Percentiles rank a stretch among this genome's conserved stretches.
phyloP scores from a whole-genome alignment of 1,140 invertebrate species.

The Drosophila bocqueti region DNA sequence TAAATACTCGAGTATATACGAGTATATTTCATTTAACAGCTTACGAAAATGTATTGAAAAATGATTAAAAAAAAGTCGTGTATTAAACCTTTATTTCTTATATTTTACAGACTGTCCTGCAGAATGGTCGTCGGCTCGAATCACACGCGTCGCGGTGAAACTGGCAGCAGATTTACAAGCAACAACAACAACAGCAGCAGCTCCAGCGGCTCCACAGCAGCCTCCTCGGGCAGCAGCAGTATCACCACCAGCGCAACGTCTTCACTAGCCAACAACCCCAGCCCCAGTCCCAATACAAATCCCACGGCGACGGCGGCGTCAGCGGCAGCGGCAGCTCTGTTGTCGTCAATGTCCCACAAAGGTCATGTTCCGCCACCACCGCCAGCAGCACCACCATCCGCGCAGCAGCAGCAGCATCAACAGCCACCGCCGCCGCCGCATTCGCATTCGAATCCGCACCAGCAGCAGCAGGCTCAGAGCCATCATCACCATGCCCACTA shows the following conservation, averaged over 20 bases:
- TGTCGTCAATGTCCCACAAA: slow-evolving; percentile 78
- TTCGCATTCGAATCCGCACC: slow-evolving; percentile 23
- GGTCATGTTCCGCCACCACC: slow-evolving; percentile 43
- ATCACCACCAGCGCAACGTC: slow-evolving; percentile 66
- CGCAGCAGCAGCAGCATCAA: slow-evolving; percentile 33
- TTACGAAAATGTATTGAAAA: background rate
- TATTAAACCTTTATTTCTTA: background rate
- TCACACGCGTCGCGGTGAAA: slow-evolving; percentile 80
- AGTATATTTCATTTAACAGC: background rate
- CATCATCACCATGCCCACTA: slow-evolving; percentile 18
- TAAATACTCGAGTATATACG: no score
- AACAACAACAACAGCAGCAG: slow-evolving; percentile 42
- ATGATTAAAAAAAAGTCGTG: background rate
- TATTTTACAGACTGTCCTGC: slow-evolving; percentile 65
- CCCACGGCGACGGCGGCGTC: slow-evolving; percentile 43
- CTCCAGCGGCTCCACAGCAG: slow-evolving; percentile 28
- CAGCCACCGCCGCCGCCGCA: slow-evolving; percentile 4
- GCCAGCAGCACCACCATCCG: slow-evolving; percentile 26
- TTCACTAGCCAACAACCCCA: slow-evolving; percentile 50
- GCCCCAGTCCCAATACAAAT: slow-evolving; percentile 5
- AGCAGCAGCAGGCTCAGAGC: slow-evolving; percentile 46
- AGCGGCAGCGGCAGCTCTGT: slow-evolving; percentile 54
- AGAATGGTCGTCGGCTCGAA: slow-evolving; percentile 84
- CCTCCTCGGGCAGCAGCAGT: slow-evolving; percentile 18
- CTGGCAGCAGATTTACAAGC: slow-evolving; percentile 73